Conservation (phyloP, 2,797 vertebrate genomes). For the Columba guinea region DNA sequence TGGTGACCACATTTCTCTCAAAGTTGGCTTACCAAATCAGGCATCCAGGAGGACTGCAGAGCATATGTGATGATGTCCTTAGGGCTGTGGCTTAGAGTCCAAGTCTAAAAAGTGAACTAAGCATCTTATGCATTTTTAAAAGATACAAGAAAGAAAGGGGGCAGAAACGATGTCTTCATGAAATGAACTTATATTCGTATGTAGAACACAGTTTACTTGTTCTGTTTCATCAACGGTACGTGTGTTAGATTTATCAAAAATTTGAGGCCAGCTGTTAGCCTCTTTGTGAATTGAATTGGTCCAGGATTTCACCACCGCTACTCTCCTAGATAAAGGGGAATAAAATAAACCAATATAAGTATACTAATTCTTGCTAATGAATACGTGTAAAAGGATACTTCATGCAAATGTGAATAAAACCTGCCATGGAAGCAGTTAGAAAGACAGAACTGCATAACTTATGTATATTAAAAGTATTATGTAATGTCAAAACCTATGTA, state of each 20-base stretch:
- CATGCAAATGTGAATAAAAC: background rate
- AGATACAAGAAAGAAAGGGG: background rate
- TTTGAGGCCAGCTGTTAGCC: background rate
- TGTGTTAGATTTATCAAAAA: background rate
- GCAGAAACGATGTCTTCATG: background rate
- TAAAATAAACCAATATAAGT: background rate
- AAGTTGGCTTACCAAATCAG: background rate
- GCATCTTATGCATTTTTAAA: background rate
- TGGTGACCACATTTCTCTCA: background rate
- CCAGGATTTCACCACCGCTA: background rate
- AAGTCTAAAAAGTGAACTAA: background rate
- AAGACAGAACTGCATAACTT: background rate
- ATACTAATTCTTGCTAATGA: background rate
- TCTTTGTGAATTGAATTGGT: background rate
- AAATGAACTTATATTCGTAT: background rate
- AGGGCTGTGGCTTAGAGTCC: background rate
- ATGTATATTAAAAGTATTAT: background rate
- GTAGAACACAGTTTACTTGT: background rate
- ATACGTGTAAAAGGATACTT: background rate
- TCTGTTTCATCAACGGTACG: fast-evolving
- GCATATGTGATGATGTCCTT: background rate
- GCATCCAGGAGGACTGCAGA: background rate
- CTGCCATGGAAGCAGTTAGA: background rate
- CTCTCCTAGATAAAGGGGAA: background rate
- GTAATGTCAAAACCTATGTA: background rate